These are phyloP conservation scores for Platalea minor DNA, from an alignment of 2,797 vertebrate genomes.

Conservation along the genomic window DNA sequence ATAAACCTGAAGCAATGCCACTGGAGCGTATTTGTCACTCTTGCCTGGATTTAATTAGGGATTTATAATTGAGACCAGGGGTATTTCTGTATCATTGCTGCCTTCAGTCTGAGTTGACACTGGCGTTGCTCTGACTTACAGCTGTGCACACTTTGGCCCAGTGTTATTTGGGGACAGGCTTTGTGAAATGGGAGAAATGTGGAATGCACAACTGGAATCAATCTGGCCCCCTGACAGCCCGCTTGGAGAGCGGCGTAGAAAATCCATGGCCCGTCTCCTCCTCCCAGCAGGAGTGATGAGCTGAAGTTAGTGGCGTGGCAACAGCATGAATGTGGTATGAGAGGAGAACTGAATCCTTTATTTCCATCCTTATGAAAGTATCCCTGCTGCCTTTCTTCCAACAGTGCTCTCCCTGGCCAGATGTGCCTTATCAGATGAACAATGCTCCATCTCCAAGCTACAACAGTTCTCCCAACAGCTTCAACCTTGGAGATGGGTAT, in stretches of 20 bases:
- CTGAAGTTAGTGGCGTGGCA: slow-evolving; percentile 57
- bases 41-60: slow-evolving; percentile 56
- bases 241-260: slow-evolving; percentile 32
- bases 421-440: slow-evolving; percentile 82
- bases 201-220: slow-evolving; percentile 64
- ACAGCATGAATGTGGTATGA: slow-evolving; percentile 59
- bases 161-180: slow-evolving; percentile 66
- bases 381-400: slow-evolving; percentile 49
- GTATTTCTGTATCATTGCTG: slow-evolving; percentile 44
- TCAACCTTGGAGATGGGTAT: slow-evolving; percentile 85
- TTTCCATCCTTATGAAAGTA: slow-evolving; percentile 60
- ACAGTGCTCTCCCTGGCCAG: slow-evolving; percentile 94
- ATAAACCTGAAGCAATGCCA: slow-evolving; percentile 46
- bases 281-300: slow-evolving; percentile 47
- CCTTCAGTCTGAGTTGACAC: slow-evolving; percentile 52
- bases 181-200: slow-evolving; percentile 63
- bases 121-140: slow-evolving; percentile 58
- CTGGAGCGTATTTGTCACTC: slow-evolving; percentile 40
- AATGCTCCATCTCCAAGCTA: slow-evolving; percentile 86
- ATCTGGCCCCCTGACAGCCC: slow-evolving; percentile 25
- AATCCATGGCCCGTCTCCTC: slow-evolving; percentile 44
- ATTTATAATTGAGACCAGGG: slow-evolving; percentile 55
- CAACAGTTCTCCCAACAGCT: slow-evolving; percentile 87
- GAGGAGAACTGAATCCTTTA: slow-evolving; percentile 13
- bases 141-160: slow-evolving; percentile 64